Evolutionary conservation across 2,797 vertebrate genomes (phyloP).

Genomic region (Ispidina picta): DNA sequence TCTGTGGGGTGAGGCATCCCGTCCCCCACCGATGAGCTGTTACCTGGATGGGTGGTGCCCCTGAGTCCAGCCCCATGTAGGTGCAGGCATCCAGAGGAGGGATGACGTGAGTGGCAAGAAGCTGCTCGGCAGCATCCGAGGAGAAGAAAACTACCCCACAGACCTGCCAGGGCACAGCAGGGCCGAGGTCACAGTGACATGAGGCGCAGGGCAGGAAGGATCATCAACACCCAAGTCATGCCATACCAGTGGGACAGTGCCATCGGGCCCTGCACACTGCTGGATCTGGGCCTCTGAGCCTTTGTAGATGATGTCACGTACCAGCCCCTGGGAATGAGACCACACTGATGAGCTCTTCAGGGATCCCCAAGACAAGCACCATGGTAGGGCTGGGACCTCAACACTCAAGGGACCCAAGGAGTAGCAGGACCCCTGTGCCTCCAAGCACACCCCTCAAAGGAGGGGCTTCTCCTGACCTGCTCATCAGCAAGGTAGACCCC

Average conservation of each 20-base stretch:
- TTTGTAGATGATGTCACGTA: slow-evolving; percentile 88
- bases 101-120: slow-evolving; percentile 89
- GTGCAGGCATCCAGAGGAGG: slow-evolving; percentile 93
- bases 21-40: accelerated
- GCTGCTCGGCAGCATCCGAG: slow-evolving; percentile 84
- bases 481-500: slow-evolving; percentile 86
- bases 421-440: accelerated
- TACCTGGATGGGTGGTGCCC: slow-evolving; percentile 91
- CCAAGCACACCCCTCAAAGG: neutral
- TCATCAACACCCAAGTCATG: accelerated
- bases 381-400: neutral
- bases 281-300: slow-evolving; percentile 82
- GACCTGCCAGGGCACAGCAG: slow-evolving; percentile 77
- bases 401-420: neutral
- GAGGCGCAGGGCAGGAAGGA: accelerated
- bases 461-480: slow-evolving; percentile 74
- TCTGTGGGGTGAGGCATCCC: accelerated
- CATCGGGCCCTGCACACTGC: slow-evolving; percentile 78
- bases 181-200: neutral
- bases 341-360: neutral
- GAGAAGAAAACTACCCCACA: slow-evolving; percentile 93
- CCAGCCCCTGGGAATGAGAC: slow-evolving; percentile 76
- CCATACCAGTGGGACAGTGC: slow-evolving; percentile 88
- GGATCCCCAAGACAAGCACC: neutral
- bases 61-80: slow-evolving; percentile 94